Conservation (phyloP, 2,888 invertebrate species). For the Zeuzera pyrina region DNA sequence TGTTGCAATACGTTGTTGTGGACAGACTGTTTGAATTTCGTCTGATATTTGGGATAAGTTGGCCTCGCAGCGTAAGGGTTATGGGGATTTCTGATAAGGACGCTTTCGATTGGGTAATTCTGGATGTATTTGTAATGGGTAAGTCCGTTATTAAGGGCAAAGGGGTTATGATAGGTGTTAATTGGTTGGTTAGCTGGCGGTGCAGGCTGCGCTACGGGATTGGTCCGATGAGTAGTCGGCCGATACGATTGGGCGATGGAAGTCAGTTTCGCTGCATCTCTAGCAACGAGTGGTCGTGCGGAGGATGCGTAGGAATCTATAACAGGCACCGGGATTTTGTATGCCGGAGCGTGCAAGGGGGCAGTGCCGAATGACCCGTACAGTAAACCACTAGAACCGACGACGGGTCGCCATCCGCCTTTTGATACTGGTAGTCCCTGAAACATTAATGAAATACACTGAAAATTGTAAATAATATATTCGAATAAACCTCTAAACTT, state of each 20-base stretch:
- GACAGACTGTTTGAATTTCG: constrained; percentile 44
- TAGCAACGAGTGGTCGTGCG: constrained; percentile 44
- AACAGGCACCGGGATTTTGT: constrained; percentile 49
- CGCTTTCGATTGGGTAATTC: constrained; percentile 50
- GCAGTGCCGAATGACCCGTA: constrained; percentile 47
- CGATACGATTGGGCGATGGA: constrained; percentile 64
- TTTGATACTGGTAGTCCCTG: constrained; percentile 66
- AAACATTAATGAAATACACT: constrained; percentile 24
- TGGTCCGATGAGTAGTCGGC: constrained; percentile 51
- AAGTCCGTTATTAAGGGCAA: constrained; percentile 34
- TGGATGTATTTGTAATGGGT: constrained; percentile 56
- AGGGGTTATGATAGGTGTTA: constrained; percentile 61
- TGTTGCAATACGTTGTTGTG: constrained; percentile 52
- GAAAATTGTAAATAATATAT: too few species aligned
- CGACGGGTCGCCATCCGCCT: constrained; percentile 76
- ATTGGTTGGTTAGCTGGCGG: constrained; percentile 54
- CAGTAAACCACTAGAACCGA: constrained; percentile 54
- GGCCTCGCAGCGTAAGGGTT: constrained; percentile 50
- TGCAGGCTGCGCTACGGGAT: constrained; percentile 32
- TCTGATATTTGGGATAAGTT: constrained; percentile 43
- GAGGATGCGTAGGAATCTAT: constrained; percentile 51
- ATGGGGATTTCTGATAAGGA: constrained; percentile 52
- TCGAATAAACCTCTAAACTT: too few species aligned
- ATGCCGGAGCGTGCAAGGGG: constrained; percentile 46
- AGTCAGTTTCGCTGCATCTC: constrained; percentile 57